Percentiles rank a stretch among this genome's conserved stretches.
These are phyloP conservation scores for Platypus cylindrus DNA, from an alignment of 2,888 invertebrate species.

Conservation along the genomic window DNA sequence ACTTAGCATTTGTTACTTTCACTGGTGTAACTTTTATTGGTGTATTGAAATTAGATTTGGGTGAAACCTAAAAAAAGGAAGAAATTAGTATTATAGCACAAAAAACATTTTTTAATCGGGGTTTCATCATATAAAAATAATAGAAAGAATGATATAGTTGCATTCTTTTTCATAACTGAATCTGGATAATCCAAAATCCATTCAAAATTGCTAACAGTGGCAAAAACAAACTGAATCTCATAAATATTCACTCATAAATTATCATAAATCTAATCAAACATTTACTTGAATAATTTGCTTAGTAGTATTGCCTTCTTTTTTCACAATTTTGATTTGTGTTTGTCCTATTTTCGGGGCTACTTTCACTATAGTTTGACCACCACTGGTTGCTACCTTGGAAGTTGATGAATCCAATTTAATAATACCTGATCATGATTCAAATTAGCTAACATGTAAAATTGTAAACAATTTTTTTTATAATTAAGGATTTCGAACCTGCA, in stretches of 20 bases:
- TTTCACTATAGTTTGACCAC: slow-evolving; percentile 32
- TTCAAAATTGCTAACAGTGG: no score
- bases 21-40: slow-evolving; percentile 13
- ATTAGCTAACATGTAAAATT: background rate
- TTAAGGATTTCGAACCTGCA: slow-evolving; percentile 36
- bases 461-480: background rate
- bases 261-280: no score
- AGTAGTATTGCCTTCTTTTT: slow-evolving; percentile 25
- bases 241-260: no score
- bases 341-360: slow-evolving; percentile 41
- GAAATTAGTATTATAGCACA: background rate
- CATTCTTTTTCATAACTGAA: no score
- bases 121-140: no score
- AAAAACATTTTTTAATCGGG: background rate
- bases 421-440: slow-evolving; percentile 28
- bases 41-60: slow-evolving; percentile 12
- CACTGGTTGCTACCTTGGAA: slow-evolving; percentile 31
- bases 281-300: slow-evolving; percentile 22
- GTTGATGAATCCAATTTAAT: slow-evolving; percentile 52
- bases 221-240: no score
- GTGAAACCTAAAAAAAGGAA: slow-evolving; percentile 7
- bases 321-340: slow-evolving; percentile 37
- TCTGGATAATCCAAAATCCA: no score
- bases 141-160: no score
- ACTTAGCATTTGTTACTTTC: slow-evolving; percentile 8